These are phyloP conservation scores for Agapetus fuscipes DNA, from an alignment of 2,888 invertebrate species.

Conservation along the genomic window DNA sequence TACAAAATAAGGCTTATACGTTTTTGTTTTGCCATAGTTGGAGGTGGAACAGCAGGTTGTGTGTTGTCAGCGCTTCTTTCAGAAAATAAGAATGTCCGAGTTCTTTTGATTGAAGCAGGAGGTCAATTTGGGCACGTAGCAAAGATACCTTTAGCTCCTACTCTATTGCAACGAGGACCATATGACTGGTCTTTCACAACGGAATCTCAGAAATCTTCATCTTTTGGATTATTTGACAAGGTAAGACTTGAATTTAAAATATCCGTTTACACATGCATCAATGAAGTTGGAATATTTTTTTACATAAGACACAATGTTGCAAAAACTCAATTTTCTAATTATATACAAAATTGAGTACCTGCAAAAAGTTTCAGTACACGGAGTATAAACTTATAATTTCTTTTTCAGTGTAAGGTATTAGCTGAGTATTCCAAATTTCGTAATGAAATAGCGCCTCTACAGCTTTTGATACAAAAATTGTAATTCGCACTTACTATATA, in stretches of 20 bases:
- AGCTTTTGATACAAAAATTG: too few species aligned
- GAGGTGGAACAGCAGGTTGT: conserved; percentile 64
- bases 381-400: too few species aligned
- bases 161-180: conserved; percentile 55
- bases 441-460: too few species aligned
- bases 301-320: too few species aligned
- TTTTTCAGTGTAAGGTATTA: too few species aligned
- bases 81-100: conserved; percentile 43
- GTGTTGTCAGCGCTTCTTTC: conserved; percentile 57
- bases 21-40: conserved; percentile 42
- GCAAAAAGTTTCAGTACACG: too few species aligned
- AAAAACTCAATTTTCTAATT: too few species aligned
- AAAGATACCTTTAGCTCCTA: conserved; percentile 55
- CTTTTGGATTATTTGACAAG: conserved; percentile 42
- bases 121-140: conserved; percentile 56
- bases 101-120: conserved; percentile 62
- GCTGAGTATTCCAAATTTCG: too few species aligned
- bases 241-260: not conserved
- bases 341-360: too few species aligned
- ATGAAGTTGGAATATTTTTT: too few species aligned
- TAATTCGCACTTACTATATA: too few species aligned
- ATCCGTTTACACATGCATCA: not conserved
- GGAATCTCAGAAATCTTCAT: conserved; percentile 53
- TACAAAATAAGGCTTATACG: too few species aligned
- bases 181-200: conserved; percentile 62